A percentile compares a stretch with the other conserved stretches of the same genome.
Conservation (phyloP, 2,888 invertebrate genomes). For the Drosophila austrosaltans region DNA sequence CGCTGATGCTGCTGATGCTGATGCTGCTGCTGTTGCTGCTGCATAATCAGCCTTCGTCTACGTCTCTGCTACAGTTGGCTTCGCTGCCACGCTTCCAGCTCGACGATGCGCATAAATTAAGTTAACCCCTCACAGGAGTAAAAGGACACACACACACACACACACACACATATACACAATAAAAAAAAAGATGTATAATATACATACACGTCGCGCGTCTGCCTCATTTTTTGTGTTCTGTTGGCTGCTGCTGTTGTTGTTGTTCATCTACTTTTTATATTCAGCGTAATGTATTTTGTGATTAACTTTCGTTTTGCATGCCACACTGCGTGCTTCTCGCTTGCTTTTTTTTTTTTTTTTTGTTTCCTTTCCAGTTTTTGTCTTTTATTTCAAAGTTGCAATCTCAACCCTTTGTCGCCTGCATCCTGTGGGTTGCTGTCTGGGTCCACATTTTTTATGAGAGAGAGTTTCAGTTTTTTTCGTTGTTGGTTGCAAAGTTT, state of each 20-base stretch:
- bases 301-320: conserved; percentile 80
- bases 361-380: conserved; percentile 21
- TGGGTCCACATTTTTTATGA: conserved; percentile 65
- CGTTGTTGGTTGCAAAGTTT: conserved; percentile 55
- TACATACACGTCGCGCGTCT: conserved; percentile 54
- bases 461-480: conserved; percentile 51
- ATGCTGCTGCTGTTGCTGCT: conserved; percentile 43
- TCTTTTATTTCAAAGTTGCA: conserved; percentile 52
- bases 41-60: conserved; percentile 70
- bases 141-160: conserved; percentile 3
- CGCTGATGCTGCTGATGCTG: conserved; percentile 30
- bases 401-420: conserved; percentile 75
- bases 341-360: conserved; percentile 48
- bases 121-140: conserved; percentile 68
- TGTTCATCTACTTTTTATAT: conserved; percentile 49
- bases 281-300: conserved; percentile 72
- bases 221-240: conserved; percentile 64
- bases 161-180: conserved; percentile 12
- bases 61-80: conserved; percentile 34
- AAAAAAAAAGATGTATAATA: conserved; percentile 33
- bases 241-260: not conserved
- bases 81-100: conserved; percentile 64
- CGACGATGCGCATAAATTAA: conserved; percentile 74
- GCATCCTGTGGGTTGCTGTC: conserved; percentile 42
- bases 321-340: conserved; percentile 52